Evolutionary conservation across 2,797 vertebrate genomes (phyloP).

Genomic region (Etheostoma nigrum): DNA sequence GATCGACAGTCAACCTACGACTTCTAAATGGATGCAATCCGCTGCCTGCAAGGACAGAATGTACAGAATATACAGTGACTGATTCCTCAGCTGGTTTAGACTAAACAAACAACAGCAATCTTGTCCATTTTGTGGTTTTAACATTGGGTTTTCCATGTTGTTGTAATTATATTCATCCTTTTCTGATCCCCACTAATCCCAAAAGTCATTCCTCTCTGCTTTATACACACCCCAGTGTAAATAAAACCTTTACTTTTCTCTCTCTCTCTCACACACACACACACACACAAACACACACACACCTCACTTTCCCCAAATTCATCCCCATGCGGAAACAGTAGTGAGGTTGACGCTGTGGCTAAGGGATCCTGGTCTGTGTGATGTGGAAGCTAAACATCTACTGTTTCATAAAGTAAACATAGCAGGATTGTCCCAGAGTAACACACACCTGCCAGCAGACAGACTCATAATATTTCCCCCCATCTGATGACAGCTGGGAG

Average conservation of each 20-base stretch:
- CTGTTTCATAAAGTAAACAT: constrained; percentile 85
- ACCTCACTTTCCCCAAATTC: constrained; percentile 50
- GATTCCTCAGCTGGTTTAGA: constrained; percentile 59
- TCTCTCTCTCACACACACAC: constrained; percentile 8
- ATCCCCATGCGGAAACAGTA: constrained; percentile 72
- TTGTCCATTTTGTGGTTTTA: constrained; percentile 64
- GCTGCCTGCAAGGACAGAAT: constrained; percentile 21
- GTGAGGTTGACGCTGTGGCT: constrained; percentile 67
- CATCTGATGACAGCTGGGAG: constrained; percentile 80
- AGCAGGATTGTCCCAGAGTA: constrained; percentile 79
- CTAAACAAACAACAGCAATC: constrained; percentile 74
- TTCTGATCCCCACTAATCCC: constrained; percentile 69
- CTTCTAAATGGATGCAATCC: constrained; percentile 28
- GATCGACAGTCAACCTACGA: constrained; percentile 1
- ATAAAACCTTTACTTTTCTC: constrained; percentile 46
- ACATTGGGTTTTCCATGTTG: constrained; percentile 69
- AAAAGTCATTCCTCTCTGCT: constrained; percentile 48
- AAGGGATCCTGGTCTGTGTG: constrained; percentile 74
- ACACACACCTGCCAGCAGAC: constrained; percentile 78
- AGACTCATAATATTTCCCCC: constrained; percentile 80
- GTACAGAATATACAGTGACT: constrained; percentile 34
- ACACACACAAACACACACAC: constrained; percentile 29
- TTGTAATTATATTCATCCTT: constrained; percentile 74
- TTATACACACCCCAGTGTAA: constrained; percentile 55
- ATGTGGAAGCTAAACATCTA: constrained; percentile 80